Evolutionary conservation across 2,797 vertebrate genomes (phyloP), one percentile per base, ranked within the genome.

Genomic region (Propithecus deckenii): DNA sequence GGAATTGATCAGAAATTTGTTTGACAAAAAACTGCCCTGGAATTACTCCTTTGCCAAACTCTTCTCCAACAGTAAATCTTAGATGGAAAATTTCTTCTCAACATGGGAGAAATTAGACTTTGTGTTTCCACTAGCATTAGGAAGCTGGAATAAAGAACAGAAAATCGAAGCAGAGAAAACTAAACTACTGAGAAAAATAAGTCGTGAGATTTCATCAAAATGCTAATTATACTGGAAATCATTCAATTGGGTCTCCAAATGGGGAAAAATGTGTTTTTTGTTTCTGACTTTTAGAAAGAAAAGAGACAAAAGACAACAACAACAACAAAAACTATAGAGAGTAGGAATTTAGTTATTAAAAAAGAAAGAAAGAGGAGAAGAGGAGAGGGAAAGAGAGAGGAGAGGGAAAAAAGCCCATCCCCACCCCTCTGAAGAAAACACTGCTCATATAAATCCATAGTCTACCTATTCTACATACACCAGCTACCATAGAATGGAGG

Each of bases 21-120:
- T 75, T 35, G 78, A 75, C 69, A 93, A 96, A 30, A 17, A 12
- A 7, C 63, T 78, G 15, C 48, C 50, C 46, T 88, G 88, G 61
- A 83, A 92, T 89, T 88, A 1, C 11, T 89, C n/a, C 78, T 94
- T 92, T 46, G 48, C 10, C 85, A 63, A 88, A 8, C 22, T 63
- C 67, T 78, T 93, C 75, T 84, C 35, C 86, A 65, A 84, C 13
- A 63, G 30, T 46, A 91, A 95, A 80, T 81, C 55, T 57, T 75
- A 63, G 79, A 55, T 38, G 48, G n/a, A 83, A 92, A 93, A 69
- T 92, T 78, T 96, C 80, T 95, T 69, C n/a, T 94, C 43, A 92
- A 86, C 23, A 63, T 43, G 55, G 55, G 55, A 94, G n/a, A 92
- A 94, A 89, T 74, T 46, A 95, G n/a, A 91, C 18, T 89, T 91